Base-by-base conservation (phyloP, 2,113 vertebrate genomes). In the Tinamus guttatus region DNA sequence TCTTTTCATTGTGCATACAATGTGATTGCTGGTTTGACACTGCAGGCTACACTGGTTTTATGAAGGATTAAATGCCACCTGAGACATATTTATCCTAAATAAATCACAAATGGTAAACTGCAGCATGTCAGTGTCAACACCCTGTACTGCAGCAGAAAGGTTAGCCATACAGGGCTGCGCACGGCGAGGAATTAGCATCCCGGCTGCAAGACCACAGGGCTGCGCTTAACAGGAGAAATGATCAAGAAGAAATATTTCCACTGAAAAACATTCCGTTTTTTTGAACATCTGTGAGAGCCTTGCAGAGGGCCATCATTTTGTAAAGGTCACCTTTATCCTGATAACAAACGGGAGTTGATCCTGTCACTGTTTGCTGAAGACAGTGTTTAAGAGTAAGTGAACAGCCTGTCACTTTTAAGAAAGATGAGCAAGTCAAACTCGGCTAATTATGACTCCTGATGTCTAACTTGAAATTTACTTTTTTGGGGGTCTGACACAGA, bases 1-100 rank as follows among this genome's bases (percentile, higher is more conserved):
- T 98, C 97, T 98, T 98, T 97, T 97, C 97, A 97, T 96, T 91
- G 97, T 91, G 97, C 95, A 93, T 95, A 97, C 97, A 97, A 94
- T 93, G 96, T 97, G 98, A 97, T 97, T 98, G 98, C 97, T 98
- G 97, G 97, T 98, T 96, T 98, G 98, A 98, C 98, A 98, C 97
- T 97, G 98, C 97, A 98, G 97, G 98, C 98, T 97, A 98, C 98
- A 98, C 95, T 97, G 97, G 98, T 97, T 98, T 98, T 97, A 98
- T 98, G 98, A 98, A 98, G 98, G 98, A 98, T 98, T 98, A 98
- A 98, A 98, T 98, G 98, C 98, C 98, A 98, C 97, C 98, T 94
- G 98, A 98, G 98, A 98, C 98, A 98, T 97, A 98, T 98, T 98
- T 98, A 98, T 97, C 97, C 98, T 98, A 98, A 98, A 98, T 98